Base-by-base conservation (phyloP, 2,113 vertebrate species). In the Nothobranchius furzeri region DNA sequence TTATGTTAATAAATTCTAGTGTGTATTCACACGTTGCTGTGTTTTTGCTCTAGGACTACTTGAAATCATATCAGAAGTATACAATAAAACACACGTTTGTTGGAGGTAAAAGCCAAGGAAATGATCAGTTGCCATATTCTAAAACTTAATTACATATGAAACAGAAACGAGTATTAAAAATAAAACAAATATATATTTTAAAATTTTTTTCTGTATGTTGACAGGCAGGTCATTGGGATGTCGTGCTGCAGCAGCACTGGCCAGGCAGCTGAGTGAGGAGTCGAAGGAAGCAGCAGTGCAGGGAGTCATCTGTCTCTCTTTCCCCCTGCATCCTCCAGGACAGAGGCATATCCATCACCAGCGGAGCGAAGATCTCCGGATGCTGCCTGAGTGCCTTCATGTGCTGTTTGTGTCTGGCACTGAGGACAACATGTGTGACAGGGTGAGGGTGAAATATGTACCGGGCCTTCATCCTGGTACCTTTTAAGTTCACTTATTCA, bases 221-320 rank as follows among this genome's bases (percentile, higher is more conserved):
- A 47, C 90, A 98, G 96, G 95, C 64, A 94, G 96, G 74, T 99
- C 96, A 4, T 95, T 98, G 96, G 96, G 96, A 45, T 92, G 95
- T 51, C 94, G 96, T 76, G 95, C 94, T 54, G 96, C 95, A 68
- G 93, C 92, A 37, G 93, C 93, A 68, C 75, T 96, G 35, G 87
- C 87, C 64, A 73, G 77, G 45, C 86, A 78, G 63, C 69, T 92
- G 63, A 78, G 68, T 36, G 89, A 87, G 14, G 85, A 77, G 2
- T 60, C 82, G 4, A 91, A 92, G 55, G 89, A 67, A 17, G 90
- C 92, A 56, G 90, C 92, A 56, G 73, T 95, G 75, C 92, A 76
- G 68, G 96, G 96, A 6, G 90, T 97, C 7, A 75, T 99, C 69
- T 98, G 95, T 83, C 92, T 98, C 60, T 97, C 96, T 53, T 99